Evolutionary conservation across 1,140 invertebrate species (phyloP).

Genomic region (Cotesia chilonis): DNA sequence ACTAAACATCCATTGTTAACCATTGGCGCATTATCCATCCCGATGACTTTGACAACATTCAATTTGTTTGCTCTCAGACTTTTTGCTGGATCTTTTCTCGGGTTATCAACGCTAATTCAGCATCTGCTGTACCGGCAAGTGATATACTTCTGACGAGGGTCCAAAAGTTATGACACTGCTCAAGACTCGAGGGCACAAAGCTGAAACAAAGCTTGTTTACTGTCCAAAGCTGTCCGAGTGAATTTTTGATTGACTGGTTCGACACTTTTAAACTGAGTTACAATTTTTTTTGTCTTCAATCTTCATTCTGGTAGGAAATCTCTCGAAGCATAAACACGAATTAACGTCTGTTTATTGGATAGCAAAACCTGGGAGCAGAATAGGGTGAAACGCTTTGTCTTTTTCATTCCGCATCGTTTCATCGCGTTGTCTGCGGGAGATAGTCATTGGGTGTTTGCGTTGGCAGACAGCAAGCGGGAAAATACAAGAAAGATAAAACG

Average conservation of each 20-base stretch:
- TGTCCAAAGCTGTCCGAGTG: too few species aligned
- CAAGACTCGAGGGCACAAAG: background rate
- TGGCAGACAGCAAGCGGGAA: conserved; percentile 7
- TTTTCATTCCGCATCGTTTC: conserved; percentile 23
- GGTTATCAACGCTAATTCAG: conserved; percentile 19
- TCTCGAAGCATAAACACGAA: too few species aligned
- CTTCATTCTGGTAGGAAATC: too few species aligned
- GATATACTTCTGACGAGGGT: conserved; percentile 13
- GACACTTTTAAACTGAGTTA: too few species aligned
- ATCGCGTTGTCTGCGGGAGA: conserved; percentile 15
- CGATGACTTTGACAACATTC: conserved; percentile 36
- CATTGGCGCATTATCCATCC: conserved; percentile 42
- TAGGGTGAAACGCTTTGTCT: conserved; percentile 37
- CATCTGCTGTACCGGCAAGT: background rate
- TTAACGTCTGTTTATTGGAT: conserved; percentile 29
- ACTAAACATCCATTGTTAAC: conserved; percentile 45
- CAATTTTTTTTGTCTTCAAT: too few species aligned
- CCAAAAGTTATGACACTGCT: background rate
- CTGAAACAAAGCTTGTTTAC: background rate
- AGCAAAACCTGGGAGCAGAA: background rate
- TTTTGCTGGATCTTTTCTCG: background rate
- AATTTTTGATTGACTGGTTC: too few species aligned
- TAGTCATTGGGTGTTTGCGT: conserved; percentile 24
- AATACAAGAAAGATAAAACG: background rate
- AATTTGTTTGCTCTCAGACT: conserved; percentile 42